A percentile compares a stretch with the other conserved stretches of the same genome.
These are phyloP conservation scores for Tricholaema leucomelas DNA, from an alignment of 2,113 vertebrate species.

Conservation along the genomic window DNA sequence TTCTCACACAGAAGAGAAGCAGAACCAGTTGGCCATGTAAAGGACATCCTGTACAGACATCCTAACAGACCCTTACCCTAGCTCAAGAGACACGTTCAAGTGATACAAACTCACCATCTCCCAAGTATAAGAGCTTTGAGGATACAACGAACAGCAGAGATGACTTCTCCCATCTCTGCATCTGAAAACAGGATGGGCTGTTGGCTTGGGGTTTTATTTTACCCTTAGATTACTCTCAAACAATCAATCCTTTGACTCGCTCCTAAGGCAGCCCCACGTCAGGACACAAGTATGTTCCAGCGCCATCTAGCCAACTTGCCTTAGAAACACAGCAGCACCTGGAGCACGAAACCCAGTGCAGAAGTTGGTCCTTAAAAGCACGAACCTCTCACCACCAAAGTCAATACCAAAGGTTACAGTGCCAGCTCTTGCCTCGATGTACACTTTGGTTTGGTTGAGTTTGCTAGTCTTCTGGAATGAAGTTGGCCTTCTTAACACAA, in stretches of 20 bases:
- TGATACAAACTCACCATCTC: neutral
- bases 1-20: neutral
- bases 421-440: neutral
- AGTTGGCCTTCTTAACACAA: neutral
- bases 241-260: neutral
- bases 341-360: accelerated
- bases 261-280: neutral
- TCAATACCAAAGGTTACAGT: accelerated
- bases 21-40: neutral
- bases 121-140: neutral
- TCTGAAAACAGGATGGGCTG: accelerated
- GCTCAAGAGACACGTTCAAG: neutral
- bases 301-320: constrained; percentile 45
- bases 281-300: constrained; percentile 8
- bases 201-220: no score
- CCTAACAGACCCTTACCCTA: neutral
- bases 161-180: neutral
- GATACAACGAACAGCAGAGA: neutral
- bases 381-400: neutral
- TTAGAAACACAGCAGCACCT: neutral
- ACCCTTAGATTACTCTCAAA: neutral
- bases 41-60: neutral
- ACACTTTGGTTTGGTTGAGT: neutral
- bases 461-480: neutral
- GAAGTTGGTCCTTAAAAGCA: neutral